Percentiles rank a stretch among this genome's conserved stretches.
Conservation (phyloP, 2,113 vertebrate species). For the Carlito syrichta region DNA sequence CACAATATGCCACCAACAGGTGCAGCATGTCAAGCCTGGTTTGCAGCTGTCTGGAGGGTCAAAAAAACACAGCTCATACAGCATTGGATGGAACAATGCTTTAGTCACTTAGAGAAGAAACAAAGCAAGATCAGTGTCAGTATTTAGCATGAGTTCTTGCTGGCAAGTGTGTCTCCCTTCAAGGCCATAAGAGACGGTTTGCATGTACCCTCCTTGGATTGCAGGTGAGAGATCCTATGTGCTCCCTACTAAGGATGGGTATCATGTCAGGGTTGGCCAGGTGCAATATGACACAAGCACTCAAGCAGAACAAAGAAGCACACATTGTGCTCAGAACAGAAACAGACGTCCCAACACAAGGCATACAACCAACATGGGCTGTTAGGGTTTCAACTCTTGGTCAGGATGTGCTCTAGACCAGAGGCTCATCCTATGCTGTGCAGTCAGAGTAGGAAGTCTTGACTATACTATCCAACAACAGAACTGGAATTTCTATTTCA, state of each 20-base stretch:
- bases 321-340: neutral
- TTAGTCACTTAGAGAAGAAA: neutral
- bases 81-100: neutral
- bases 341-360: neutral
- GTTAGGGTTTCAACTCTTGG: neutral
- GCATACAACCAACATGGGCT: neutral
- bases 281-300: neutral
- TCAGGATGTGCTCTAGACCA: neutral
- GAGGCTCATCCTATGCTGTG: neutral
- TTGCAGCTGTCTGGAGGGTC: neutral
- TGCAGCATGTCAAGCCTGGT: neutral
- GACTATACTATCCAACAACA: neutral
- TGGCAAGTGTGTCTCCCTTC: neutral
- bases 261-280: neutral
- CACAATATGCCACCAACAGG: neutral
- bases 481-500: constrained; percentile 46
- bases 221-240: neutral
- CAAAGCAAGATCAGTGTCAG: neutral
- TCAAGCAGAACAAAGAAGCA: neutral
- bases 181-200: neutral
- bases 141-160: neutral
- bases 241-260: neutral
- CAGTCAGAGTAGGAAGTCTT: neutral
- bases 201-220: neutral
- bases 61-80: neutral